A percentile compares a stretch with the other conserved stretches of the same genome.
Conservation (phyloP, 2,113 vertebrate species). For the Alethe diademata region DNA sequence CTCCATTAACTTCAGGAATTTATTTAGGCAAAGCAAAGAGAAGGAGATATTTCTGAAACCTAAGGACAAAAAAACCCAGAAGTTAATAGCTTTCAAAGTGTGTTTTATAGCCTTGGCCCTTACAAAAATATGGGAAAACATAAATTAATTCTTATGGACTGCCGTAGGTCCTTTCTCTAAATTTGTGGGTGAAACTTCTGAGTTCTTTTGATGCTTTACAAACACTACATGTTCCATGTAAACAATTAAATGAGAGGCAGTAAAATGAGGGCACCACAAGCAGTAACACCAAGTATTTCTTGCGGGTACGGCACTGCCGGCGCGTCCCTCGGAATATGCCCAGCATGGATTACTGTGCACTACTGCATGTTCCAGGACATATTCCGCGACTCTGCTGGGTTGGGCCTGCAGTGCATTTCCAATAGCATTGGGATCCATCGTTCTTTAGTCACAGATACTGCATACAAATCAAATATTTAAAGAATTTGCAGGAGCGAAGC, state of each 20-base stretch:
- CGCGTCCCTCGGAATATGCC: rapidly evolving
- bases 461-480: slow-evolving; percentile 10
- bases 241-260: background rate
- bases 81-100: background rate
- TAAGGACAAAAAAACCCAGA: background rate
- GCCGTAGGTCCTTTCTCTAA: background rate
- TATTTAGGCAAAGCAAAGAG: background rate
- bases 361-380: background rate
- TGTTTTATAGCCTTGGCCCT: background rate
- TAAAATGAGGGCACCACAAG: background rate
- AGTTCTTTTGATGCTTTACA: background rate
- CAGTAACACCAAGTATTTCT: rapidly evolving
- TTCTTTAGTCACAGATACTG: background rate
- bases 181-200: background rate
- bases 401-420: background rate
- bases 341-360: background rate
- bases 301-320: background rate
- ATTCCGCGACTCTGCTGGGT: background rate
- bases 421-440: background rate
- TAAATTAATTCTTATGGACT: background rate
- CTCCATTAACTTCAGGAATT: background rate
- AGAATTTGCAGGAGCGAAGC: slow-evolving; percentile 32
- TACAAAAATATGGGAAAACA: background rate
- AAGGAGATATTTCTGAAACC: background rate
- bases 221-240: background rate